Base-by-base conservation (phyloP, 2,113 vertebrate genomes). In the Trematomus loennbergii region DNA sequence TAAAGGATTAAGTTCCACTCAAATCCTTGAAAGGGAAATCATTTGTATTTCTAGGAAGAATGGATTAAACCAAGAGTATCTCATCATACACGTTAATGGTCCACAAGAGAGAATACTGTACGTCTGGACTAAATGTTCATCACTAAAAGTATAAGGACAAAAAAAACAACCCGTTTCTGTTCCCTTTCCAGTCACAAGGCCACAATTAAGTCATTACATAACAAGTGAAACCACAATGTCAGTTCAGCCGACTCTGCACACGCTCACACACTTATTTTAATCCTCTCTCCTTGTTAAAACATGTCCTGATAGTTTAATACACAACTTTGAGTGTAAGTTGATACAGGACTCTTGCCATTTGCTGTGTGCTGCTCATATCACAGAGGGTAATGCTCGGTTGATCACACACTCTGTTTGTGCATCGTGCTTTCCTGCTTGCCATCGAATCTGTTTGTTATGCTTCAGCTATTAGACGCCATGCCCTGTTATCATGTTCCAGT, bases 371-470 rank as follows among this genome's bases (percentile, higher is more conserved):
- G 10, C 70, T 75, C 50, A 46, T 91, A 70, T 84, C 66, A 59
- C 58, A 29, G 69, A 45, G 74, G 53, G 72, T 63, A 65, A 69
- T 25, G 60, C 72, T 85, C 18, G 15, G 45, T 81, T 82, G 83
- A 81, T 88, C 84, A 75, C 73, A 72, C 73, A 79, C 73, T 78
- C 76, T 85, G 77, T 87, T 88, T 85, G 74, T 65, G 83, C 73
- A 79, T 88, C 63, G 36, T 72, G 82, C 75, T 80, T 85, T 79
- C 48, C 55, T 62, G 80, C 83, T 86, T 83, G 78, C 40, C 74
- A 88, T 83, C 63, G 57, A 85, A 87, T 87, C 86, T 79, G 62
- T 15, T 80, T 87, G 86, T 75, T 71, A 82, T 62, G 86, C 87
- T 83, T 77, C 70, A 79, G 29, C 49, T 72, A 58, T 65, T 49